A percentile compares a stretch with the other conserved stretches of the same genome.
These are phyloP conservation scores for Takifugu flavidus DNA, from an alignment of 2,113 vertebrate species.

Conservation along the genomic window DNA sequence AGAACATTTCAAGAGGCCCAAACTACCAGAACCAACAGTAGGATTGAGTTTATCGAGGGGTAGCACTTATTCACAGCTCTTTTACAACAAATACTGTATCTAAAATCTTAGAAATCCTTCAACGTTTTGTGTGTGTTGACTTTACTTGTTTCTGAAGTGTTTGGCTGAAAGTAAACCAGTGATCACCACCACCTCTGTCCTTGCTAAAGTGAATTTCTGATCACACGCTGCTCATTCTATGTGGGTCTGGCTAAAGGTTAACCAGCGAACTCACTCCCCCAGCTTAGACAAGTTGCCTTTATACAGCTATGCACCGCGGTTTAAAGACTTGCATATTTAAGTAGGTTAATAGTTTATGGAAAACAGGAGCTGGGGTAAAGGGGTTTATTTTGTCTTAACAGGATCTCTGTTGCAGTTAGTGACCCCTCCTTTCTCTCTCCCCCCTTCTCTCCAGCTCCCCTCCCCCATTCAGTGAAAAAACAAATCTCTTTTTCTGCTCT, in stretches of 20 bases:
- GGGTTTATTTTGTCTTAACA: slow-evolving; percentile 36
- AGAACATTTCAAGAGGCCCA: no score
- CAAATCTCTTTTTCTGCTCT: slow-evolving; percentile 77
- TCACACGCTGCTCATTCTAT: neutral
- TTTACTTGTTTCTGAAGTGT: neutral
- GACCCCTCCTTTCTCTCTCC: slow-evolving; percentile 53
- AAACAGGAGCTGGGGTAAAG: slow-evolving; percentile 18
- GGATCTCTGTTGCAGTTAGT: slow-evolving; percentile 35
- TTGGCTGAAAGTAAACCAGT: slow-evolving; percentile 6
- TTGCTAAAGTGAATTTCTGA: no score
- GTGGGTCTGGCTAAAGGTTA: neutral
- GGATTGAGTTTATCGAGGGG: no score
- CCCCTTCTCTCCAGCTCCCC: slow-evolving; percentile 45
- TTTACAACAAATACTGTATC: neutral
- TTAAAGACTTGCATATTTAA: neutral
- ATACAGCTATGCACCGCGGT: neutral
- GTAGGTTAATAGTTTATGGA: neutral
- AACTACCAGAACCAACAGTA: neutral
- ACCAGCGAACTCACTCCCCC: neutral
- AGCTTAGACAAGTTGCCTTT: neutral
- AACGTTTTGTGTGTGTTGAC: neutral
- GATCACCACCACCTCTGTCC: no score
- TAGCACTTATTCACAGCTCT: neutral
- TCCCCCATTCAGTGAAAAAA: slow-evolving; percentile 74
- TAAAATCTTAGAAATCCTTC: neutral